Percentiles rank a stretch among this genome's conserved stretches.
Evolutionary conservation across 2,888 invertebrate genomes (phyloP).

Genomic region (Idaea biselata): DNA sequence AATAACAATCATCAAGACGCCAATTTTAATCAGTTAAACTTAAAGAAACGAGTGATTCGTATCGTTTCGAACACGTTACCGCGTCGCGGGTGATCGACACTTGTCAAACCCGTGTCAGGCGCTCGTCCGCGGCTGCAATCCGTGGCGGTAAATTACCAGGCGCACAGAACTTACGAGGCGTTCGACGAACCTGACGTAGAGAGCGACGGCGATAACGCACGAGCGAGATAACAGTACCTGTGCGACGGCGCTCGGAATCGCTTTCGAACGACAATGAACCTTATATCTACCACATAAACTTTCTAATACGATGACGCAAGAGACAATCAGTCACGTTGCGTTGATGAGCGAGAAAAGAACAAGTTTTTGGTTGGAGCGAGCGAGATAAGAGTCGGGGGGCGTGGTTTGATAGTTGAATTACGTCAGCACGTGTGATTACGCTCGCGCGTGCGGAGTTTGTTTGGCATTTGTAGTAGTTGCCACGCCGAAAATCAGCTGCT

Average conservation of each 20-base stretch:
- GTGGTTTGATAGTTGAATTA: constrained; percentile 53
- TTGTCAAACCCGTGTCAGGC: constrained; percentile 74
- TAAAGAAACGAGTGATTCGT: constrained; percentile 19
- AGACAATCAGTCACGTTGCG: constrained; percentile 58
- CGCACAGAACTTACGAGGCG: constrained; percentile 53
- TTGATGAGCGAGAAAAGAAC: constrained; percentile 49
- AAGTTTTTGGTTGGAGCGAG: constrained; percentile 36
- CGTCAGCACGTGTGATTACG: constrained; percentile 65
- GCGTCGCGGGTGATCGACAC: constrained; percentile 54
- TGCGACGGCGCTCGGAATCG: constrained; percentile 30
- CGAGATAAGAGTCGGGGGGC: constrained; percentile 54
- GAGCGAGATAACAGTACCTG: constrained; percentile 42
- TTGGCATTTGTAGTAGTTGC: constrained; percentile 56
- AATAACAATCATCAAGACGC: constrained; percentile 2
- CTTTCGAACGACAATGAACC: constrained; percentile 37
- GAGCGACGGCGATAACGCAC: constrained; percentile 40
- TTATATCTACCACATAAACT: constrained; percentile 37
- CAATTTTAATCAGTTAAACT: constrained; percentile 12
- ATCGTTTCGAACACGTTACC: constrained; percentile 10
- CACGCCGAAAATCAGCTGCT: constrained; percentile 76
- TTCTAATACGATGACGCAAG: constrained; percentile 32
- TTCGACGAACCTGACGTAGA: constrained; percentile 33
- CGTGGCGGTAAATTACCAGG: constrained; percentile 79
- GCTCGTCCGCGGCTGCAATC: constrained; percentile 75
- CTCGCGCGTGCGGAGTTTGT: constrained; percentile 61